Conservation (phyloP, 1,140 invertebrate genomes). For the Zaprionus davidi region DNA sequence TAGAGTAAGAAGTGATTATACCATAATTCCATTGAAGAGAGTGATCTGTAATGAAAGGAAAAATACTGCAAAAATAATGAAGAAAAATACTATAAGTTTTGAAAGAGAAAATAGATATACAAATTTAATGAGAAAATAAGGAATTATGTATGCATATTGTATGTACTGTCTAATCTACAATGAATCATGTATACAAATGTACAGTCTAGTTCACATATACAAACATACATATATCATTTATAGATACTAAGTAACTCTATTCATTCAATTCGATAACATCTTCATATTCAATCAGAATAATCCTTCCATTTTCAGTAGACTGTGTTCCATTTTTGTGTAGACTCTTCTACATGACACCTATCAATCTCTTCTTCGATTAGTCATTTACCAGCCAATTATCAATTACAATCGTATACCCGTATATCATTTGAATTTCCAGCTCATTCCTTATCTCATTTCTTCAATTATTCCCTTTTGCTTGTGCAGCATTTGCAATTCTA, state of each 20-base stretch:
- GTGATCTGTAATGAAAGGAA: neutral
- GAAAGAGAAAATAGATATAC: neutral
- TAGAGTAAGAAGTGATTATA: neutral
- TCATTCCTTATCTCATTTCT: neutral
- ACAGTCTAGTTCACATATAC: too few relatives aligned
- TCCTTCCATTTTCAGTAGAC: too few relatives aligned
- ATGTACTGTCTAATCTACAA: neutral
- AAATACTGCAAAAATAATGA: neutral
- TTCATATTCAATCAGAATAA: neutral
- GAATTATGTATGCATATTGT: too few relatives aligned
- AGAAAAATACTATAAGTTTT: neutral
- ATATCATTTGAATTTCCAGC: neutral
- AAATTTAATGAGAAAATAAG: neutral
- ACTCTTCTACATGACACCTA: neutral
- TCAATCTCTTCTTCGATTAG: neutral
- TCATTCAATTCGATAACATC: too few relatives aligned
- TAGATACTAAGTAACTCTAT: too few relatives aligned
- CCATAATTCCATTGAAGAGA: neutral
- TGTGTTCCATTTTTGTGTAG: neutral
- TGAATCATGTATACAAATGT: too few relatives aligned
- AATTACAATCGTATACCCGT: neutral
- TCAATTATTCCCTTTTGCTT: neutral
- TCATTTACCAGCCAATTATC: neutral
- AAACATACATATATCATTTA: too few relatives aligned
- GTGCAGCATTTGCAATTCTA: conserved; percentile 59